phyloP scores from a whole-genome alignment of 2,797 vertebrate species.

The Onychomys torridus region DNA sequence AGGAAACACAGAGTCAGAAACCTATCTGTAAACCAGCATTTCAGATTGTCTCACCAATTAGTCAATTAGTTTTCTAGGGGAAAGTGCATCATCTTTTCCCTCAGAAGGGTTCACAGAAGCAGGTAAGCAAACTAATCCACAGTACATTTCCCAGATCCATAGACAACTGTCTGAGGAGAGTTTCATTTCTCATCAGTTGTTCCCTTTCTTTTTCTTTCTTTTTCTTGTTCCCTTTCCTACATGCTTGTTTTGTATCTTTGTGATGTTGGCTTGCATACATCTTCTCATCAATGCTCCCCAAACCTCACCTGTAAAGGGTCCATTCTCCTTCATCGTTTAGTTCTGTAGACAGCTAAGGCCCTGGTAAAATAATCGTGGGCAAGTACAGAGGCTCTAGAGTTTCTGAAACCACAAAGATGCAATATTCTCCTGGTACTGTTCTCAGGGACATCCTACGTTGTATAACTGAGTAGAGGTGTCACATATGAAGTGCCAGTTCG shows the following conservation, averaged over 20 bases:
- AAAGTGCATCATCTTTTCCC: not conserved
- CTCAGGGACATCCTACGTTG: not conserved
- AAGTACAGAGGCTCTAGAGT: not conserved
- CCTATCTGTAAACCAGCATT: not conserved
- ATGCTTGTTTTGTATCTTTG: not conserved
- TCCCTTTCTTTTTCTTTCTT: not conserved
- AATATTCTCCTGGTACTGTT: not conserved
- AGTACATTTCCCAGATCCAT: not conserved
- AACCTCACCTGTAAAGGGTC: not conserved
- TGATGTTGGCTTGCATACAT: not conserved
- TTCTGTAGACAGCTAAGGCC: not conserved
- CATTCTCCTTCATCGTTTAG: not conserved
- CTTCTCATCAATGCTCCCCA: constrained; percentile 11
- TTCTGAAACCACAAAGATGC: not conserved
- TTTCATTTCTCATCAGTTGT: not conserved
- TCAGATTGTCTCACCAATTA: not conserved
- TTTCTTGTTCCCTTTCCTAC: not conserved
- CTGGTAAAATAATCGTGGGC: not conserved
- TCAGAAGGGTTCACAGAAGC: not conserved
- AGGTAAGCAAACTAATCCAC: not conserved
- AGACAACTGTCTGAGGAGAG: not conserved
- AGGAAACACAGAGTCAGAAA: not conserved
- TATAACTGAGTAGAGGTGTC: not conserved
- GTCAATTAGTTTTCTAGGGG: constrained; percentile 1
- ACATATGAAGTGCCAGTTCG: not conserved